Evolutionary conservation across 2,797 vertebrate species (phyloP), one percentile per base, ranked within the genome.

Genomic region (Melanogrammus aeglefinus): DNA sequence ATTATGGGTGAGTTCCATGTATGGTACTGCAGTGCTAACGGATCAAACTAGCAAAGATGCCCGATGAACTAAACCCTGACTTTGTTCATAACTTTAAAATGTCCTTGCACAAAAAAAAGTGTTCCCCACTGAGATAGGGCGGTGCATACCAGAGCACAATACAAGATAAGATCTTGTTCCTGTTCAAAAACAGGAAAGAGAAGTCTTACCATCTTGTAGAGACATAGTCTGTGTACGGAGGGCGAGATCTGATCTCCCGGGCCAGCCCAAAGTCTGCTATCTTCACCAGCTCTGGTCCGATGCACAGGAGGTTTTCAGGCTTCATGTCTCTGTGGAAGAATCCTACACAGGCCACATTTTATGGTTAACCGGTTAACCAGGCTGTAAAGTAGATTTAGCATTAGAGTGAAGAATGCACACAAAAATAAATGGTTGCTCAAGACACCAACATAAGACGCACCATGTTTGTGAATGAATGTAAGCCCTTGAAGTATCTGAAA

Each of bases 321-420:
- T 99, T 99, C 97, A 99, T 97, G 88, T 99, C 98, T 79, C 97
- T 95, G 84, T 99, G 97, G 86, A 99, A 99, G 93, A 97, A 99
- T 1, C 98, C 98, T 98, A 72, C 71, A n/a, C 71, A 39, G 82
- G 33, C 77, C 1, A 76, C 0, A 29, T 0, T 24, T 16, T 1
- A 66, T 72, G 13, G 76, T 0, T 8, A 1, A 75, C 72, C 71
- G 9, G 1, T n/a, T n/a, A n/a, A n/a, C n/a, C n/a, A n/a, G 77
- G 10, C 70, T 13, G 47, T 41, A 75, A 14, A 70, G 14, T 29
- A 31, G 12, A 72, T 57, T 10, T 29, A 63, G 33, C 14, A 76
- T 35, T 75, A 73, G 12, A 47, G 8, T 16, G 35, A 66, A 41
- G 77, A 79, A 72, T 27, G 0, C n/a, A 13, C 4, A 29, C 57